A percentile compares a stretch with the other conserved stretches of the same genome.
Conservation (phyloP, 1,140 invertebrate genomes). For the Camponotus floridanus region DNA sequence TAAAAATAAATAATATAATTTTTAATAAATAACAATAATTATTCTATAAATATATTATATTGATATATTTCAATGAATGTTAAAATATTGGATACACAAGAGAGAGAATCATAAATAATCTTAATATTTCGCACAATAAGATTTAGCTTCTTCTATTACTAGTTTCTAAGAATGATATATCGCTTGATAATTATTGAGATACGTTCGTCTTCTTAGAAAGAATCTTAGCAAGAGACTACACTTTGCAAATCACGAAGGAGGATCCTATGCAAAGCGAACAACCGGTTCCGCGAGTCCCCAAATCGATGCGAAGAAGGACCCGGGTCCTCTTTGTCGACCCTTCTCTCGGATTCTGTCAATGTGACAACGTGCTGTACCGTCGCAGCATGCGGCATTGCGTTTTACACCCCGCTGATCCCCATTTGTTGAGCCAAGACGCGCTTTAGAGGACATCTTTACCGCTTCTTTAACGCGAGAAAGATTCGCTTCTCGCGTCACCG, state of each 20-base stretch:
- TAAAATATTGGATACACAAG: not conserved
- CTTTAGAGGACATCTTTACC: slow-evolving; percentile 41
- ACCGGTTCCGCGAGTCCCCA: slow-evolving; percentile 48
- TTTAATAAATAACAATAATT: not conserved
- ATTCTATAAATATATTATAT: not conserved
- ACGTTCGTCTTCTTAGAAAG: slow-evolving; percentile 42
- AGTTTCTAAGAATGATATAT: slow-evolving; percentile 23
- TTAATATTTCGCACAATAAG: slow-evolving; percentile 26
- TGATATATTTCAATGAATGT: not conserved
- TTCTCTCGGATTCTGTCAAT: slow-evolving; percentile 49
- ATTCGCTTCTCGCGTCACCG: not conserved
- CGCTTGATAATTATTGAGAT: slow-evolving; percentile 43
- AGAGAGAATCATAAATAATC: slow-evolving; percentile 28
- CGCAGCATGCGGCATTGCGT: slow-evolving; percentile 43
- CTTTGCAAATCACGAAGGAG: slow-evolving; percentile 53
- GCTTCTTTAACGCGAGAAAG: slow-evolving; percentile 36
- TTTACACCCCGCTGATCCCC: slow-evolving; percentile 57
- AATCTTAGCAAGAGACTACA: slow-evolving; percentile 17
- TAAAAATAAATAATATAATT: not conserved
- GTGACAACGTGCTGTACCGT: slow-evolving; percentile 49
- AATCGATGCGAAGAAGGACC: slow-evolving; percentile 35
- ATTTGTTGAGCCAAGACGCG: slow-evolving; percentile 42
- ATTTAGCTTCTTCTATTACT: slow-evolving; percentile 25
- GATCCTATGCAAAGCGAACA: slow-evolving; percentile 53
- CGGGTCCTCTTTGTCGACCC: slow-evolving; percentile 23